Base-by-base conservation (phyloP, 2,888 invertebrate species). In the Eumacrocentrus americanus region DNA sequence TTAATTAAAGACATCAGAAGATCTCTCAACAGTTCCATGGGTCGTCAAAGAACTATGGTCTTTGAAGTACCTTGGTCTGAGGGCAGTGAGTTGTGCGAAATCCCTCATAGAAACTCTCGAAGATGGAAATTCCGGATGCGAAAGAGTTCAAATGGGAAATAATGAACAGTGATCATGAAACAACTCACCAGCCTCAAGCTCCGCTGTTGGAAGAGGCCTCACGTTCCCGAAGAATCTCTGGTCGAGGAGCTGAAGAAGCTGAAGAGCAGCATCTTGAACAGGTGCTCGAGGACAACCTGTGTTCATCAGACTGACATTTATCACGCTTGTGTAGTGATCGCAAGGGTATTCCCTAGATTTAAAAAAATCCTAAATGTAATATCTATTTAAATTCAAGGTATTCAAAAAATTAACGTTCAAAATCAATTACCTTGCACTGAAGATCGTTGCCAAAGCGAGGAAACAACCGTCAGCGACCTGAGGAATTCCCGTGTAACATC, bases 391-490 rank as follows among this genome's bases (percentile, higher is more conserved):
- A 38, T 16, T 14, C 11, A 18, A 51, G 25, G 29, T 34, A 35
- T 37, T 6, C 46, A 44, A 11, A n/a, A 16, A 40, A 18, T 42
- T 34, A 14, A 14, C 22, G 23, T 29, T 2, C 5, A 56, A 47
- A 12, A 73, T n/a, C n/a, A n/a, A 81, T 82, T 81, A 95, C 94
- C 93, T 90, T 50, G 96, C 93, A 77, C 96, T 96, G 83, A 99
- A 99, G 71, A 99, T 94, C 5, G 96, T 92, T 3, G 97, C 95
- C 54, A 99, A 85, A 2, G 98, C 96, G 78, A 94, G 87, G 81
- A 99, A 99, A 79, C 98, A 98, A 1, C 95, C 94, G 81, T 98
- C 97, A 1, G 98, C 96, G 37, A 98, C 94, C 66, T 92, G 88
- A 1, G 91, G 89, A 5, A 90, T 82, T 4, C 95, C 95, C 0